Conservation (phyloP, 1,140 invertebrate genomes). For the Cotesia typhae region DNA sequence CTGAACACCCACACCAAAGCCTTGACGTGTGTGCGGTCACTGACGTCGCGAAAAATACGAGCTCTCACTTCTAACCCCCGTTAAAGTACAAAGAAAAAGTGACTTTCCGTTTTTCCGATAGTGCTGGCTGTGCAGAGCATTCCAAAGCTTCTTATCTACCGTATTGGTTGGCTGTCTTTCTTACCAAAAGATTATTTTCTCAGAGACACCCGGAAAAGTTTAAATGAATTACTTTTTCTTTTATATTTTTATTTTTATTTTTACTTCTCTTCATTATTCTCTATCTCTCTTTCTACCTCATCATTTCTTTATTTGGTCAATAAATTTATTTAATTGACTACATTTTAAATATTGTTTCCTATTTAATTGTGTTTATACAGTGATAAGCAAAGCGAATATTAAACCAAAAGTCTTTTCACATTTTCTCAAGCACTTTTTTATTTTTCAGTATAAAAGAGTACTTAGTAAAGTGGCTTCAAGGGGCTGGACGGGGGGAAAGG, state of each 20-base stretch:
- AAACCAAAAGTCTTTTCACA: neutral
- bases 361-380: neutral
- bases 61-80: constrained; percentile 1
- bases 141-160: constrained; percentile 22
- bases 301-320: neutral
- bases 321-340: neutral
- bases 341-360: neutral
- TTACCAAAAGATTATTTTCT: constrained; percentile 19
- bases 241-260: neutral
- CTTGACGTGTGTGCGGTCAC: constrained; percentile 16
- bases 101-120: constrained; percentile 10
- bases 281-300: neutral
- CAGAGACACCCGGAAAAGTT: neutral
- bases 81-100: constrained; percentile 8
- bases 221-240: constrained; percentile 24
- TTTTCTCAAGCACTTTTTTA: constrained; percentile 11
- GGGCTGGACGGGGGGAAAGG: too few relatives aligned
- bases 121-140: constrained; percentile 15
- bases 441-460: neutral
- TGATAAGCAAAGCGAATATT: neutral
- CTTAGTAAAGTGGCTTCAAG: constrained; percentile 1
- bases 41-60: constrained; percentile 31
- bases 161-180: constrained; percentile 5
- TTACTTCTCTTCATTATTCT: neutral
- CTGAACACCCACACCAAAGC: neutral